Percentiles rank a stretch among this genome's conserved stretches.
Conservation (phyloP, 1,140 invertebrate genomes). For the Pomacea maculata region DNA sequence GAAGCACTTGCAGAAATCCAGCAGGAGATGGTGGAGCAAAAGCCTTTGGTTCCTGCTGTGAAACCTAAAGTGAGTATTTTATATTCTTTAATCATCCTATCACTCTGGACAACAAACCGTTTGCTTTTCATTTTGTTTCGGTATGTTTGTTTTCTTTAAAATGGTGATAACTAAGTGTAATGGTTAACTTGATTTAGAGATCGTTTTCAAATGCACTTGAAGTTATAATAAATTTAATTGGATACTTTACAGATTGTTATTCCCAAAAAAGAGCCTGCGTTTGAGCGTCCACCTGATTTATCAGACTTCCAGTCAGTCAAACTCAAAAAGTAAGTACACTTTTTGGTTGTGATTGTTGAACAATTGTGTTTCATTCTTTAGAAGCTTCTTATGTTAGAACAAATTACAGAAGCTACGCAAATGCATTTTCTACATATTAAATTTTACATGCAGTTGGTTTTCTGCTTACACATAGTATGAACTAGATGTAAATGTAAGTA, state of each 20-base stretch:
- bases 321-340: conserved; percentile 76
- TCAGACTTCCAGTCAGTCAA: conserved; percentile 49
- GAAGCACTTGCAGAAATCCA: not conserved
- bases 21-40: not conserved
- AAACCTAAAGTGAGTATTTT: conserved; percentile 11
- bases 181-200: too few relatives aligned
- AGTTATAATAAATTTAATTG: not conserved
- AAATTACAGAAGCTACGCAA: too few relatives aligned
- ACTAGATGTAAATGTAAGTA: too few relatives aligned
- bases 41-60: not conserved
- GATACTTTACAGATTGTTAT: not conserved
- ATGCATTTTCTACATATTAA: too few relatives aligned
- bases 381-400: not conserved
- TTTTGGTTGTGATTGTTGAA: not conserved
- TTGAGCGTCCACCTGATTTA: conserved; percentile 65
- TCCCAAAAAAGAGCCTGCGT: conserved; percentile 47
- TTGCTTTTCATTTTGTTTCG: not conserved
- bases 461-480: not conserved
- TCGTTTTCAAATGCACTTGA: too few relatives aligned
- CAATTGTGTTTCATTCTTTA: not conserved
- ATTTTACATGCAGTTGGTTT: not conserved
- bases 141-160: not conserved
- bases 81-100: too few relatives aligned
- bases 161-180: not conserved
- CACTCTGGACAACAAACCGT: too few relatives aligned